Evolutionary conservation across 2,888 invertebrate genomes (phyloP), one percentile per base, ranked within the genome.

Genomic region (Lasius fuliginosus): DNA sequence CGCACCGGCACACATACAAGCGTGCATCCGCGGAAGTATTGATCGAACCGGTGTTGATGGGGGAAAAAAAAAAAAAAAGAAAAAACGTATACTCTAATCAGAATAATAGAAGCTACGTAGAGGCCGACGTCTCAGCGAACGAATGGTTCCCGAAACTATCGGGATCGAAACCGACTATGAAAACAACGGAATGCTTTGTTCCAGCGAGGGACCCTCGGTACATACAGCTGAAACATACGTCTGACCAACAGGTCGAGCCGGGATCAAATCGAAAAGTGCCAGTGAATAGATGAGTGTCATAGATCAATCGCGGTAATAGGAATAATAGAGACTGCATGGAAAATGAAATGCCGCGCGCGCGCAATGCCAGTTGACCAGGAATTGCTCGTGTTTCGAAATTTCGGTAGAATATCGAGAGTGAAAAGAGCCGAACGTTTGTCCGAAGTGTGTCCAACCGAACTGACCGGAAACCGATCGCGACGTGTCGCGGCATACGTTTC

Each of bases 41-140:
- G 83, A 83, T 82, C 83, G 85, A 77, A 68, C 64, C 27, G 53
- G n/a, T 46, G 46, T 69, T 71, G 49, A 88, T 85, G 83, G n/a
- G n/a, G n/a, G n/a, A n/a, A n/a, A n/a, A n/a, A n/a, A n/a, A n/a
- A n/a, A n/a, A n/a, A n/a, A n/a, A n/a, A 23, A 23, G 0, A 4
- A 88, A 89, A 82, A 53, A 83, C 67, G 58, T 82, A 8, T 33
- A 6, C 4, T 1, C 53, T 40, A 74, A 86, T 87, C 81, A 46
- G 40, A 60, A 74, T 74, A 81, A 75, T 75, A 75, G 58, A 73
- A 74, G 33, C 60, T 60, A 33, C 6, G 30, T 58, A n/a, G 9
- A 71, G 9, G 23, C 6, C 6, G 49, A 18, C 12, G n/a, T 23
- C 33, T 73, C 73, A 40, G 40, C 11, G 42, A 77, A 58, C 15